Evolutionary conservation across 2,797 vertebrate species (phyloP), one percentile per base, ranked within the genome.

Genomic region (Hemitrygon akajei): DNA sequence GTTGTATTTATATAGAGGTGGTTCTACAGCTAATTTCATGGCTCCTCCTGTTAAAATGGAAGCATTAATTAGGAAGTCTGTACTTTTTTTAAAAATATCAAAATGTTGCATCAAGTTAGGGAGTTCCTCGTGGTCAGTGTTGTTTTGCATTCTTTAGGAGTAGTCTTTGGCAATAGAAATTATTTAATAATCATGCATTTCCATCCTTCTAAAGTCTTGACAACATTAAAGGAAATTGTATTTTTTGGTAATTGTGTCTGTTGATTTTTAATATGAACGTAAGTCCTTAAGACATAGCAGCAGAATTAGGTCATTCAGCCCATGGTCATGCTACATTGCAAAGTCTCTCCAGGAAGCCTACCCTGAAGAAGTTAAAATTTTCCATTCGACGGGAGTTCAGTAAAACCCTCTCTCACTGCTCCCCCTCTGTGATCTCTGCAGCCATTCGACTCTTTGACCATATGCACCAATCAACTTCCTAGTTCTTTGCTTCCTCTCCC

Each of bases 51-150:
- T 93, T 76, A 75, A 93, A 93, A 73, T 56, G 71, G 40, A 93
- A 93, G 71, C 27, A 76, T 75, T 93, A 93, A 93, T 93, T 93
- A 93, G 75, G 71, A 25, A 76, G 91, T 93, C 69, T 93, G 22
- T 56, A 47, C 71, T 30, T 92, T 92, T 56, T 91, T 20, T 47
- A 1, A 75, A 93, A 91, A 93, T 40, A 93, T 93, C 91, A 93
- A 76, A 93, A 73, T 75, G 91, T 92, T 47, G 47, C 73, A 56
- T 93, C 37, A 93, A 69, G 25, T 92, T 92, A 75, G 69, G 91
- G 91, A 47, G 91, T 93, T 92, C 47, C 37, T 71, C 25, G 69
- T 92, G 89, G n/a, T 92, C 40, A 92, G 47, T 14, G 69, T 92
- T 93, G 71, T 25, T 37, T 93, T 75, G 69, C 91, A 40, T 93